Base-by-base conservation (phyloP, 2,888 invertebrate genomes). In the Diarsia rubi region DNA sequence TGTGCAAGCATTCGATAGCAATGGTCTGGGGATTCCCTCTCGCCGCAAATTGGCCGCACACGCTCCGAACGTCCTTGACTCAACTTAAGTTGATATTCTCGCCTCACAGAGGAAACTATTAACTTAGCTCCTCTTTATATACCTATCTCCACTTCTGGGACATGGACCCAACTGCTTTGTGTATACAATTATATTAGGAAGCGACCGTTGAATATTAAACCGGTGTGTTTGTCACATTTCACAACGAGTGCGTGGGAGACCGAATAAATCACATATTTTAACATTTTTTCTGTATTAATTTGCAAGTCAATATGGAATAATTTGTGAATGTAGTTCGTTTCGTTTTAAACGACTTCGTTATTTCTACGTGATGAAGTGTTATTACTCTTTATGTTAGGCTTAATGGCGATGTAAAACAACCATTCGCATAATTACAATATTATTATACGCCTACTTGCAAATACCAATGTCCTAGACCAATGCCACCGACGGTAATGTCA, bases 201-300 rank as follows among this genome's bases (percentile, higher is more conserved):
- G 31, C 47, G 59, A 19, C 62, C 45, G 75, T 62, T 69, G 57
- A 65, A 64, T 52, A 73, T 68, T 44, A 44, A 44, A 68, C 47
- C 69, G 44, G 16, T 52, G 31, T 64, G 71, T 67, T 81, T 82
- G 82, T 75, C 72, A 73, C 54, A 64, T 84, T 69, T 45, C 60
- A 52, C 69, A 62, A 62, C 31, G 42, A 69, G 57, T 64, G 72
- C 82, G 82, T 85, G 64, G 75, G 67, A 57, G 57, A 21, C 42
- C 60, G 76, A 82, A 85, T 85, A 81, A 85, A 67, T 85, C 77
- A 73, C 69, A 84, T 67, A 76, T 73, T 81, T 82, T 82, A 76
- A n/a, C 54, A 62, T 85, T 75, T 82, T 76, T 79, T 82, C 68
- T 85, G 54, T 64, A 31, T n/a, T 70, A 82, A 82, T 82, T 81